These are phyloP conservation scores for Hesperia comma DNA, from an alignment of 2,888 invertebrate genomes.

Conservation along the genomic window DNA sequence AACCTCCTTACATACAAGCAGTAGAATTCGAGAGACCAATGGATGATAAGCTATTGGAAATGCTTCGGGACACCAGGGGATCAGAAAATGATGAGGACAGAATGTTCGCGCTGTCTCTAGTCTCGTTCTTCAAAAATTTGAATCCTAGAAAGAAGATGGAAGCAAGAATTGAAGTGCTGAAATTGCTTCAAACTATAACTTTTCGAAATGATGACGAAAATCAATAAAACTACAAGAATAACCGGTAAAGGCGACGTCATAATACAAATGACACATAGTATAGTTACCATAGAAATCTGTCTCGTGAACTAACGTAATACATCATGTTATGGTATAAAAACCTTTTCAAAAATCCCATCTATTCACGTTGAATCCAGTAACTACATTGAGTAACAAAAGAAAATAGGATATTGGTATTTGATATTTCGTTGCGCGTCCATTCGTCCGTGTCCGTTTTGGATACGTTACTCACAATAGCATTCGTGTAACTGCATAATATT, in stretches of 20 bases:
- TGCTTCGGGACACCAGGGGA: slow-evolving; percentile 53
- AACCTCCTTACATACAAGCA: neutral
- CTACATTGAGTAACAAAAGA: neutral
- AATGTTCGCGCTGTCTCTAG: slow-evolving; percentile 62
- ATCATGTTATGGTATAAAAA: too few relatives aligned
- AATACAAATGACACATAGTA: too few relatives aligned
- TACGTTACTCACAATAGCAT: neutral
- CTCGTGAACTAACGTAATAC: too few relatives aligned
- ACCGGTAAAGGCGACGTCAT: too few relatives aligned
- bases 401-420: slow-evolving; percentile 1
- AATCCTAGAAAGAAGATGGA: slow-evolving; percentile 59
- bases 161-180: slow-evolving; percentile 63
- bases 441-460: neutral
- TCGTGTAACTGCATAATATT: neutral
- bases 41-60: slow-evolving; percentile 55
- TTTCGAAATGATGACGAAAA: neutral
- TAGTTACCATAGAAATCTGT: too few relatives aligned
- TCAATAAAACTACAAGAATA: too few relatives aligned
- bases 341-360: neutral
- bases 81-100: slow-evolving; percentile 62
- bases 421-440: neutral
- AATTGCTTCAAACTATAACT: slow-evolving; percentile 49
- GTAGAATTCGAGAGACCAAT: slow-evolving; percentile 26
- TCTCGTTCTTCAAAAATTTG: slow-evolving; percentile 61
- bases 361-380: neutral